Percentiles rank a stretch among this genome's conserved stretches.
Evolutionary conservation across 2,888 invertebrate genomes (phyloP).

Genomic region (Anoncus sp.): DNA sequence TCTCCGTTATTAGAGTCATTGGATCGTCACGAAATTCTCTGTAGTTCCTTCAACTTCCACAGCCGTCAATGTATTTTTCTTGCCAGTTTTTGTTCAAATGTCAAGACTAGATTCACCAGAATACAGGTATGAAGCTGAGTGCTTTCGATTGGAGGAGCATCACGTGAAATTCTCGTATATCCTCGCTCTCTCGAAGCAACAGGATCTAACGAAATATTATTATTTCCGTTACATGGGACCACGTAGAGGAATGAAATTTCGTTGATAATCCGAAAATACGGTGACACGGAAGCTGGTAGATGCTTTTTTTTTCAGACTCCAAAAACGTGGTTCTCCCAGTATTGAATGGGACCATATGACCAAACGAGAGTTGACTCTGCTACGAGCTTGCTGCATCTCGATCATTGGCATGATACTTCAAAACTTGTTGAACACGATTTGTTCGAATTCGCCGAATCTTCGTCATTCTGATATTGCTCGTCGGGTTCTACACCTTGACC

Average conservation of each 20-base stretch:
- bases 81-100: background rate
- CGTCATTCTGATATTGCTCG: slow-evolving; percentile 17
- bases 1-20: slow-evolving; percentile 37
- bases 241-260: slow-evolving; percentile 38
- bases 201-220: slow-evolving; percentile 21
- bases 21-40: slow-evolving; percentile 5
- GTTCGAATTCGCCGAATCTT: slow-evolving; percentile 26
- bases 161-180: slow-evolving; percentile 23
- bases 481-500: background rate
- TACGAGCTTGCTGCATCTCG: slow-evolving; percentile 46
- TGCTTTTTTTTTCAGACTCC: slow-evolving; percentile 31
- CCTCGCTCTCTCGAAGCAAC: slow-evolving; percentile 6
- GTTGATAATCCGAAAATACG: slow-evolving; percentile 34
- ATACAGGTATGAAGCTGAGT: slow-evolving; percentile 2
- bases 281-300: slow-evolving; percentile 9
- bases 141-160: slow-evolving; percentile 3
- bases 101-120: slow-evolving; percentile 12
- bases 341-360: slow-evolving; percentile 20
- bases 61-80: slow-evolving; percentile 2
- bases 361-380: slow-evolving; percentile 41
- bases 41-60: background rate
- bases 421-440: slow-evolving; percentile 13
- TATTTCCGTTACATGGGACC: slow-evolving; percentile 27
- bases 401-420: slow-evolving; percentile 23
- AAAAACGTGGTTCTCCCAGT: slow-evolving; percentile 38